These are phyloP conservation scores for Leptinotarsa texana DNA, from an alignment of 1,140 invertebrate species.

Conservation along the genomic window DNA sequence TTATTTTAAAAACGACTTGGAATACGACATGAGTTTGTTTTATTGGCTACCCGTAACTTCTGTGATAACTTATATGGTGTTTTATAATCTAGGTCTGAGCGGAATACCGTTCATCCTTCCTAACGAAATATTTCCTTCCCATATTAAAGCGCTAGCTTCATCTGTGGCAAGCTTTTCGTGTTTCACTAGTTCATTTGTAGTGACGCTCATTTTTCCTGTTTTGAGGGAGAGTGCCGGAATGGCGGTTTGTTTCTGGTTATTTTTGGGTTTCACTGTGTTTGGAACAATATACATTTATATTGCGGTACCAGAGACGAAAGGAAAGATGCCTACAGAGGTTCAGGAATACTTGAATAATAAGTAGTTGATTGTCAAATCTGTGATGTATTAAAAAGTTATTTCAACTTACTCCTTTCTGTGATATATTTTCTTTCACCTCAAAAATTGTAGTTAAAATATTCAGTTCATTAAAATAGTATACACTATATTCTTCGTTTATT, in stretches of 20 bases:
- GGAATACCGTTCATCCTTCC: conserved; percentile 83
- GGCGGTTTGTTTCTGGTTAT: conserved; percentile 79
- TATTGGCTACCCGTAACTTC: conserved; percentile 49
- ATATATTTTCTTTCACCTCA: no score
- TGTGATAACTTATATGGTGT: conserved; percentile 45
- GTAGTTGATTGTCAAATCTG: not conserved
- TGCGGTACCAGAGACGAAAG: conserved; percentile 82
- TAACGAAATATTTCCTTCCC: conserved; percentile 78
- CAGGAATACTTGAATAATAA: conserved; percentile 52
- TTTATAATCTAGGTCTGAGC: conserved; percentile 66
- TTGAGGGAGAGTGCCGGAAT: conserved; percentile 65
- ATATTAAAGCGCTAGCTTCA: conserved; percentile 74
- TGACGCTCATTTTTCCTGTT: conserved; percentile 73
- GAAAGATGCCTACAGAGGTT: conserved; percentile 67
- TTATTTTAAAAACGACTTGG: conserved; percentile 43
- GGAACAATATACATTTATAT: conserved; percentile 61
- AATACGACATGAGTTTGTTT: conserved; percentile 37
- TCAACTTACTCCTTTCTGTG: no score
- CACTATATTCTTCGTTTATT: no score
- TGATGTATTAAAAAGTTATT: not conserved
- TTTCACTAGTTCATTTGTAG: conserved; percentile 79
- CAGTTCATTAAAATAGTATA: no score
- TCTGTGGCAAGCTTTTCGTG: conserved; percentile 74
- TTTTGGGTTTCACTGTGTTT: conserved; percentile 61
- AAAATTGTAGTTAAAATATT: no score